Evolutionary conservation across 2,888 invertebrate species (phyloP).

Genomic region (Trachelus tabidus): DNA sequence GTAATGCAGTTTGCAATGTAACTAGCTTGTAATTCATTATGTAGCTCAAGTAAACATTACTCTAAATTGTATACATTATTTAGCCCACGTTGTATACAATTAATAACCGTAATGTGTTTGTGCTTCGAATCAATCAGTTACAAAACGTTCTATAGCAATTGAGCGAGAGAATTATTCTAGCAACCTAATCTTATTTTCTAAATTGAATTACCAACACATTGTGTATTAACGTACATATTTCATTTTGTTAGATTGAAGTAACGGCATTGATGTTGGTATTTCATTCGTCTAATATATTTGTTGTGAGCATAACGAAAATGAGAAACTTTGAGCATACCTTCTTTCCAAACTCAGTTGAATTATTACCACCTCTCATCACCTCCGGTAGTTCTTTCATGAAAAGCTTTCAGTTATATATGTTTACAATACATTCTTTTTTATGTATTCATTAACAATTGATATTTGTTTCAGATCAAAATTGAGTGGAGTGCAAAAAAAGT

Average conservation of each 20-base stretch:
- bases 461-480: conserved; percentile 45
- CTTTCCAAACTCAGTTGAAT: conserved; percentile 25
- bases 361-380: conserved; percentile 57
- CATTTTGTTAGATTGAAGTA: not conserved
- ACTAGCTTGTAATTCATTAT: not conserved
- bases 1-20: not conserved
- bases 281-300: not conserved
- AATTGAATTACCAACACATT: not conserved
- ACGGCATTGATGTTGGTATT: not conserved
- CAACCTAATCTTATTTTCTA: not conserved
- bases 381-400: conserved; percentile 35
- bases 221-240: not conserved
- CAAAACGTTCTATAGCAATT: not conserved
- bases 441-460: not conserved
- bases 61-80: not conserved
- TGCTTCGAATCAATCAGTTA: not conserved
- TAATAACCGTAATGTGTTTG: not conserved
- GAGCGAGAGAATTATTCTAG: not conserved
- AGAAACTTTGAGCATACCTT: conserved; percentile 27
- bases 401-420: not conserved
- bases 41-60: not conserved
- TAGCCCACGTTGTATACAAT: not conserved
- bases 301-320: not conserved
- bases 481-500: conserved; percentile 32
- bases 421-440: not conserved